These are phyloP conservation scores for Sylvietta virens DNA, from an alignment of 2,113 vertebrate species.

Conservation along the genomic window DNA sequence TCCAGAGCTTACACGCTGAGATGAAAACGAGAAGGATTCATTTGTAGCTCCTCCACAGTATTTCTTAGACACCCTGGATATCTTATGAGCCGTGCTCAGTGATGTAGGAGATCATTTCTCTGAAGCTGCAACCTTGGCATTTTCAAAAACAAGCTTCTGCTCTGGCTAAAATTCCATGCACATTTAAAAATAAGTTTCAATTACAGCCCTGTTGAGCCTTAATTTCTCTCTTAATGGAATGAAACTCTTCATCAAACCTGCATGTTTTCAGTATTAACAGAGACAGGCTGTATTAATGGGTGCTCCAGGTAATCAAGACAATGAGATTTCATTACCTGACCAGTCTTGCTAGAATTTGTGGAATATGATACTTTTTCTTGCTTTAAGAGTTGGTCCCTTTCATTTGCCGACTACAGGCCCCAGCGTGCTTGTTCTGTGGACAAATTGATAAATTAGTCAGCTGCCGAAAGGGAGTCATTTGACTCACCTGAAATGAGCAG, in stretches of 20 bases:
- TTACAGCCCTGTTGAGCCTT: background rate
- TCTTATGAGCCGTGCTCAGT: background rate
- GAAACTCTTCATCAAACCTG: background rate
- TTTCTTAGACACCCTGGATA: background rate
- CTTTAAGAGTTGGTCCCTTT: background rate
- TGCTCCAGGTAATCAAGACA: background rate
- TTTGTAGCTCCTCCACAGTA: background rate
- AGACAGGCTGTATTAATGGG: background rate
- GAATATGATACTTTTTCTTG: background rate
- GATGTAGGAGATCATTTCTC: background rate
- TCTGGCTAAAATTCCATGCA: background rate
- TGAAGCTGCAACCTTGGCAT: background rate
- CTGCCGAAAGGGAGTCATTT: constrained; percentile 27
- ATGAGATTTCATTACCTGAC: background rate
- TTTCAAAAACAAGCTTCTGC: background rate
- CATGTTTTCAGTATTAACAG: background rate
- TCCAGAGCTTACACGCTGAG: background rate
- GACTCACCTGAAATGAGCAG: background rate
- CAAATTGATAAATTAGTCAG: background rate
- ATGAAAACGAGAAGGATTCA: background rate
- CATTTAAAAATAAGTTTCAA: background rate
- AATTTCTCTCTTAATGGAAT: background rate
- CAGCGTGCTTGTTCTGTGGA: background rate
- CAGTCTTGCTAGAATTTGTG: background rate
- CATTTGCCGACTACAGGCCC: background rate